These are phyloP conservation scores for Cyanistes caeruleus DNA, from an alignment of 2,113 vertebrate species.

Conservation along the genomic window DNA sequence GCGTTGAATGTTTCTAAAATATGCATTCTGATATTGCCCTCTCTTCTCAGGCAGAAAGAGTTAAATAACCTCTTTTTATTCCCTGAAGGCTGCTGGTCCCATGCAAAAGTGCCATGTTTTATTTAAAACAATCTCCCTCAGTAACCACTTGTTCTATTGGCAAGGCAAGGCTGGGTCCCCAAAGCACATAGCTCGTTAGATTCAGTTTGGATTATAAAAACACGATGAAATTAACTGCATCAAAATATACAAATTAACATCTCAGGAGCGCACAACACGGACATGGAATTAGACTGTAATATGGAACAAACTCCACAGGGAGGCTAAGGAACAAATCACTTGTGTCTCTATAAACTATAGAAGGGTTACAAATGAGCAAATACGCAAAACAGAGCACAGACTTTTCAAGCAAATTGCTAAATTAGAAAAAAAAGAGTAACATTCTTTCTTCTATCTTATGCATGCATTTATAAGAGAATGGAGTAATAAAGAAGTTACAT, in stretches of 20 bases:
- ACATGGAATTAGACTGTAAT: slow-evolving; percentile 77
- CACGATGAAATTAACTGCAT: slow-evolving; percentile 81
- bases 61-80: slow-evolving; percentile 70
- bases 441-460: slow-evolving; percentile 2
- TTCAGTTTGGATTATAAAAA: slow-evolving; percentile 84
- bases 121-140: slow-evolving; percentile 82
- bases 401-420: slow-evolving; percentile 70
- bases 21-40: neutral
- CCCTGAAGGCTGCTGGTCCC: slow-evolving; percentile 49
- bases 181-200: slow-evolving; percentile 81
- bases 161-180: slow-evolving; percentile 79
- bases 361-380: slow-evolving; percentile 75
- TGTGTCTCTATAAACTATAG: slow-evolving; percentile 70
- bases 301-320: slow-evolving; percentile 75
- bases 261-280: slow-evolving; percentile 69
- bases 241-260: slow-evolving; percentile 81
- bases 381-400: slow-evolving; percentile 55
- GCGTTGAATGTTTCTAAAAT: neutral
- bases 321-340: slow-evolving; percentile 73
- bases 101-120: slow-evolving; percentile 78
- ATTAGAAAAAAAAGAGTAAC: slow-evolving; percentile 1
- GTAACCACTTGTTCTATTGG: slow-evolving; percentile 84
- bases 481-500: slow-evolving; percentile 46
- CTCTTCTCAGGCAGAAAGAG: slow-evolving; percentile 55
- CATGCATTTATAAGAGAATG: slow-evolving; percentile 23